These are phyloP conservation scores for Drosophila lacteicornis DNA, from an alignment of 1,140 invertebrate genomes.

Conservation along the genomic window DNA sequence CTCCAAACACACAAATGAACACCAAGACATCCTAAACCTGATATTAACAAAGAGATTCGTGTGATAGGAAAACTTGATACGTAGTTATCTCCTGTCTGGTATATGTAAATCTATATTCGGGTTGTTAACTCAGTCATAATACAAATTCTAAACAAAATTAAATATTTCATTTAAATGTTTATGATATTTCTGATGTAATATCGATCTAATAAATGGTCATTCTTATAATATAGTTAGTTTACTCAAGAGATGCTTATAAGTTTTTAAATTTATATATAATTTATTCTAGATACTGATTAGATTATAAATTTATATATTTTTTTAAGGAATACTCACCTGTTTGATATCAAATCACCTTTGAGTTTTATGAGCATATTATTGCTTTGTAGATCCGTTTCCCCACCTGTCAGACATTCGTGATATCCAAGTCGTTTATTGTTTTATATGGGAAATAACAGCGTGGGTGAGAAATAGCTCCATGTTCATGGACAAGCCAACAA, in stretches of 20 bases:
- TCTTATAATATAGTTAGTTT: too few relatives aligned
- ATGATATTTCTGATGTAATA: not conserved
- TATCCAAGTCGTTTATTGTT: not conserved
- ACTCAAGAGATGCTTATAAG: too few relatives aligned
- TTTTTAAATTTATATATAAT: too few relatives aligned
- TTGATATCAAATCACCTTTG: not conserved
- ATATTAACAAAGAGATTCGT: not conserved
- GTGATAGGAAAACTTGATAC: constrained; percentile 7
- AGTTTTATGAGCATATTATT: too few relatives aligned
- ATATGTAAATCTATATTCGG: not conserved
- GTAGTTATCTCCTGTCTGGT: not conserved
- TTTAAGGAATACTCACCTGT: not conserved
- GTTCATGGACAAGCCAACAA: not conserved
- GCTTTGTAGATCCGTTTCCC: constrained; percentile 3
- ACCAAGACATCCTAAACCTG: not conserved
- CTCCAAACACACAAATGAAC: constrained; percentile 1
- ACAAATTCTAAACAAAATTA: not conserved
- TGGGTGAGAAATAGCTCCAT: not conserved
- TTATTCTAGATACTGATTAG: too few relatives aligned
- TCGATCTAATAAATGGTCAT: not conserved
- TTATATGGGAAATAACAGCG: constrained; percentile 2
- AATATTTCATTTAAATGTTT: too few relatives aligned
- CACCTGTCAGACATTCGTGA: not conserved
- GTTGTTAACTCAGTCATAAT: not conserved
- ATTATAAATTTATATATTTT: not conserved